A percentile compares a stretch with the other conserved stretches of the same genome.
Conservation (phyloP, 1,140 invertebrate genomes). For the Bathynomus jamesi region DNA sequence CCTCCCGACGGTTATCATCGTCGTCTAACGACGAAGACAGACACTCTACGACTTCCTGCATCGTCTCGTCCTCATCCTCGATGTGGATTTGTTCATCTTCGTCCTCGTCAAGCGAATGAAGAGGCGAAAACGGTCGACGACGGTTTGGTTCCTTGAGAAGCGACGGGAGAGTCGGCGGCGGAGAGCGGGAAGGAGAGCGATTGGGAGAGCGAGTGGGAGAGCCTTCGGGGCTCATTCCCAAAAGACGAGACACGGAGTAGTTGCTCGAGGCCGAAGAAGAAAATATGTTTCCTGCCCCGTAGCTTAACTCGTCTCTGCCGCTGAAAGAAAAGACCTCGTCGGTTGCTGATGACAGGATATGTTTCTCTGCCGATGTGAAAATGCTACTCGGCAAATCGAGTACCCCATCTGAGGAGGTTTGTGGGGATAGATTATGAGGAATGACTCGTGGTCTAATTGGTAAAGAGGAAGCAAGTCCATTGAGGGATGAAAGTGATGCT, state of each 20-base stretch:
- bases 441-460: conserved; percentile 16
- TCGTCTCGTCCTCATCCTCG: conserved; percentile 10
- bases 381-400: not conserved
- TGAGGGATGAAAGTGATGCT: conserved; percentile 14
- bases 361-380: not conserved
- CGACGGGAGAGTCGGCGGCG: conserved; percentile 1
- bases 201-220: conserved; percentile 8
- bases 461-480: not conserved
- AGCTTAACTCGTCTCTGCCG: not conserved
- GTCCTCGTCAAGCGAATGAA: not conserved
- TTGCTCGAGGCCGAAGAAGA: not conserved
- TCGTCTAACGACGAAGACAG: conserved; percentile 1
- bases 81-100: conserved; percentile 16
- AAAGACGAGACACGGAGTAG: conserved; percentile 5
- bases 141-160: not conserved
- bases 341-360: not conserved
- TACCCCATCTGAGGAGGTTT: not conserved
- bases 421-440: not conserved
- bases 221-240: conserved; percentile 4
- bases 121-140: not conserved
- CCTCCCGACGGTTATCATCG: no score
- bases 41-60: conserved; percentile 7
- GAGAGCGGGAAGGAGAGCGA: conserved; percentile 6
- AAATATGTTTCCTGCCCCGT: not conserved
- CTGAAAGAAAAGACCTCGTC: not conserved